Percentiles rank a stretch among this genome's conserved stretches.
These are phyloP conservation scores for Gisinianus flammeolus DNA, from an alignment of 2,888 invertebrate genomes.

Conservation along the genomic window DNA sequence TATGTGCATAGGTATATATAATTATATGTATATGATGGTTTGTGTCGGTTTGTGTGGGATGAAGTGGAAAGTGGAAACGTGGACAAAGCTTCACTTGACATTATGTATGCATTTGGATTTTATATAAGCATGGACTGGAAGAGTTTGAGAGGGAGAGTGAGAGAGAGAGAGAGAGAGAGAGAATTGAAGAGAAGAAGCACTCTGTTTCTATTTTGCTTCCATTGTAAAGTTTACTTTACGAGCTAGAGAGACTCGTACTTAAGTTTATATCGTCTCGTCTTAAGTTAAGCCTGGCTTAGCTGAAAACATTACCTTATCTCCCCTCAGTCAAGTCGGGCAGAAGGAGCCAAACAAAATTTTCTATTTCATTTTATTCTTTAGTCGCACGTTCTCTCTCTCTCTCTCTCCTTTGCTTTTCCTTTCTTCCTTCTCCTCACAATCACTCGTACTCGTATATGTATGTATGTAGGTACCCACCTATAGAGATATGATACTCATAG, in stretches of 20 bases:
- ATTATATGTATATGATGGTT: no score
- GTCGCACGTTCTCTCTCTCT: conserved; percentile 4
- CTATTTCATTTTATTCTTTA: conserved; percentile 20
- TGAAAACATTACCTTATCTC: conserved; percentile 35
- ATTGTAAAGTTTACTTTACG: conserved; percentile 34
- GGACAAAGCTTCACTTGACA: neutral
- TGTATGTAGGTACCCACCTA: neutral
- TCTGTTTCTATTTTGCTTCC: conserved; percentile 28
- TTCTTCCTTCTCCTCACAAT: no score
- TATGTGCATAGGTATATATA: no score
- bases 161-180: neutral
- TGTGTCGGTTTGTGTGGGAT: neutral
- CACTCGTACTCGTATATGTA: neutral
- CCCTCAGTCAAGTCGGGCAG: neutral
- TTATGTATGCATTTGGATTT: neutral
- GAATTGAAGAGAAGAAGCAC: neutral
- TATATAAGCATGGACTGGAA: neutral
- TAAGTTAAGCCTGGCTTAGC: conserved; percentile 29
- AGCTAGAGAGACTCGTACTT: conserved; percentile 20
- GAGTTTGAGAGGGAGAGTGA: neutral
- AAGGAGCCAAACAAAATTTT: conserved; percentile 8
- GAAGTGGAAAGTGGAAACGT: neutral
- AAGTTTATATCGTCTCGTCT: conserved; percentile 28
- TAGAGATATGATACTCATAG: neutral
- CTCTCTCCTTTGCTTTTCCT: no score